Percentiles rank a stretch among this genome's conserved stretches.
These are phyloP conservation scores for Pachyrhynchus sulphureomaculatus DNA, from an alignment of 1,140 invertebrate genomes.

Conservation along the genomic window DNA sequence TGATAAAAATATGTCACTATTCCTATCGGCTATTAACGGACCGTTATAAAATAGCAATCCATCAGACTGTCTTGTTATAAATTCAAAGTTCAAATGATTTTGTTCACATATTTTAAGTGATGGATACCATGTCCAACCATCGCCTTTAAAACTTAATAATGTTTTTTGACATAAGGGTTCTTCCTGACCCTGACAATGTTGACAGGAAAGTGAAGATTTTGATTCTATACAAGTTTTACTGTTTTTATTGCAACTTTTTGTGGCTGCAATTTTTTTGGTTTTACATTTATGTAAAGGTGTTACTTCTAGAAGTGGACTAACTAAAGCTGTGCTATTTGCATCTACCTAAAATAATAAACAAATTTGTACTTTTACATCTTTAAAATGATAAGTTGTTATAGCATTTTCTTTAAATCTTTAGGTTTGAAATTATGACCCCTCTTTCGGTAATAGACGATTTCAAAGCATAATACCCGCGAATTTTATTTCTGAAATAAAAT, in stretches of 20 bases:
- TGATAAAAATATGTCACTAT: constrained; percentile 82
- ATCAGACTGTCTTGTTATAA: constrained; percentile 86
- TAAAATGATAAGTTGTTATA: neutral
- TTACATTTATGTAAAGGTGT: constrained; percentile 88
- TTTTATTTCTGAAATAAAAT: no score
- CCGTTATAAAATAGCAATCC: constrained; percentile 95
- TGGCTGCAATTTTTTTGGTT: constrained; percentile 83
- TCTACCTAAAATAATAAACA: no score
- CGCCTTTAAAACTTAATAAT: constrained; percentile 86
- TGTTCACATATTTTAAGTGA: constrained; percentile 93
- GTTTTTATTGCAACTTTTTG: constrained; percentile 88
- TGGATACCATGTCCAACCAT: constrained; percentile 95
- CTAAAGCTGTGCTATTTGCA: constrained; percentile 91
- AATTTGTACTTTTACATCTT: no score
- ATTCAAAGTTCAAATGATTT: constrained; percentile 91
- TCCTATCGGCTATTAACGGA: constrained; percentile 86
- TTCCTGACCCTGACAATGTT: constrained; percentile 71
- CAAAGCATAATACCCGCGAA: no score
- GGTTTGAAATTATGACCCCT: no score
- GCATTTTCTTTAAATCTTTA: no score
- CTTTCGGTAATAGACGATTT: no score
- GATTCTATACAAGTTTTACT: constrained; percentile 91
- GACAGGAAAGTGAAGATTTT: constrained; percentile 81
- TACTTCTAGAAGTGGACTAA: constrained; percentile 87
- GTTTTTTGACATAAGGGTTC: constrained; percentile 98